phyloP scores from a whole-genome alignment of 2,797 vertebrate genomes.

The Geotrypetes seraphini region DNA sequence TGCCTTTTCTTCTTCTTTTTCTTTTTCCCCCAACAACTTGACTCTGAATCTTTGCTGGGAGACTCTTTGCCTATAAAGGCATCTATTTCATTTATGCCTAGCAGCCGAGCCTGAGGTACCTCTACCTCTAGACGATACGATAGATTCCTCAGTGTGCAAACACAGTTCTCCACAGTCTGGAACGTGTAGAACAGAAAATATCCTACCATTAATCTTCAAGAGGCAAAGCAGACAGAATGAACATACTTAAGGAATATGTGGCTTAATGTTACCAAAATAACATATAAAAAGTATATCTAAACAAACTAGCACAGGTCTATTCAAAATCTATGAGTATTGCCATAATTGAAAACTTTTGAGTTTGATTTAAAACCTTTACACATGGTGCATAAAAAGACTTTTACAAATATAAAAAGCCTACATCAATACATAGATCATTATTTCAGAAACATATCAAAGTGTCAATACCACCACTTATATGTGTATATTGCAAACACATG shows the following conservation, averaged over 20 bases:
- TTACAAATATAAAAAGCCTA: too few relatives aligned
- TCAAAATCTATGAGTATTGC: too few relatives aligned
- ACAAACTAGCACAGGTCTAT: too few relatives aligned
- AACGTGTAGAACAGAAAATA: slow-evolving; percentile 13
- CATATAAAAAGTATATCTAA: too few relatives aligned
- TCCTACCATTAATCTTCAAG: not conserved
- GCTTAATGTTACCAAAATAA: too few relatives aligned
- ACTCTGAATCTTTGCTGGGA: slow-evolving; percentile 81
- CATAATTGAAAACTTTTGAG: too few relatives aligned
- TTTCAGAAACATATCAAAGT: too few relatives aligned
- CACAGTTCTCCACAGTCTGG: slow-evolving; percentile 97
- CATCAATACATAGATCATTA: too few relatives aligned
- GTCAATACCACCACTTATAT: too few relatives aligned
- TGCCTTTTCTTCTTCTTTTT: slow-evolving; percentile 92
- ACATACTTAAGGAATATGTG: not conserved
- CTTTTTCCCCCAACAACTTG: slow-evolving; percentile 93
- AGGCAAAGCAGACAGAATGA: not conserved
- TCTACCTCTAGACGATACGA: slow-evolving; percentile 93
- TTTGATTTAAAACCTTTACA: too few relatives aligned
- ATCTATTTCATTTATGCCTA: slow-evolving; percentile 76
- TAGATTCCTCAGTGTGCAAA: slow-evolving; percentile 92
- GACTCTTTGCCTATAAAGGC: slow-evolving; percentile 78
- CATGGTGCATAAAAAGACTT: too few relatives aligned
- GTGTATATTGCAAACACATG: too few relatives aligned
- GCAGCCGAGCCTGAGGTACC: slow-evolving; percentile 75